Evolutionary conservation across 2,888 invertebrate genomes (phyloP), one percentile per base, ranked within the genome.

Genomic region (Andricus quercusramuli): DNA sequence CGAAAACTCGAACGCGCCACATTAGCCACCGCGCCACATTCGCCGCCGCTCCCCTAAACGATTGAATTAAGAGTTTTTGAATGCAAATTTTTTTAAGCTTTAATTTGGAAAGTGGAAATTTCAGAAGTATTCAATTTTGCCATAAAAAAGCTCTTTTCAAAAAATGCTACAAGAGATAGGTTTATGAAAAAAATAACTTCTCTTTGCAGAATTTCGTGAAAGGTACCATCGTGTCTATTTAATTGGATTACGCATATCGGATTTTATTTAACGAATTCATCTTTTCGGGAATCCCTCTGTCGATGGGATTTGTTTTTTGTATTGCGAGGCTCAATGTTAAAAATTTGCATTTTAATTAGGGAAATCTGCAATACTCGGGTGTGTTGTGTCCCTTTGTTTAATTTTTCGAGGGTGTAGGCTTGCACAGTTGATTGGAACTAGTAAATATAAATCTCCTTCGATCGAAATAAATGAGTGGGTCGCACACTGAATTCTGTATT

Each of bases 321-420:
- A 51, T 56, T 32, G 29, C 56, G 20, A 74, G 20, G 29, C 32
- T 74, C 51, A 13, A n/a, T 51, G 32, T 25, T 29, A 13, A 56
- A 74, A 74, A 74, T 51, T 74, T 51, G 51, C 70, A 74, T 74
- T 74, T 74, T 56, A 74, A 74, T 74, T 51, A 74, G 70, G 32
- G 29, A 74, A 74, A 74, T 74, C 32, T n/a, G 29, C 29, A 51
- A 56, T 51, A 9, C 32, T 62, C 51, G 51, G 29, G 25, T 74
- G 11, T 74, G 25, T 56, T 74, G 56, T 56, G 51, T 56, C 32
- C 32, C 70, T 74, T 74, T 74, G 70, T 74, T 74, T 51, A 56
- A 74, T 56, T 74, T 74, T 74, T 68, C 47, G 68, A 74, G 29
- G 20, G 70, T 56, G 32, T 56, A 74, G 56, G 51, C 51, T 56